These are phyloP conservation scores for Microcebus lehilahytsara DNA, from an alignment of 2,113 vertebrate species.

Conservation along the genomic window DNA sequence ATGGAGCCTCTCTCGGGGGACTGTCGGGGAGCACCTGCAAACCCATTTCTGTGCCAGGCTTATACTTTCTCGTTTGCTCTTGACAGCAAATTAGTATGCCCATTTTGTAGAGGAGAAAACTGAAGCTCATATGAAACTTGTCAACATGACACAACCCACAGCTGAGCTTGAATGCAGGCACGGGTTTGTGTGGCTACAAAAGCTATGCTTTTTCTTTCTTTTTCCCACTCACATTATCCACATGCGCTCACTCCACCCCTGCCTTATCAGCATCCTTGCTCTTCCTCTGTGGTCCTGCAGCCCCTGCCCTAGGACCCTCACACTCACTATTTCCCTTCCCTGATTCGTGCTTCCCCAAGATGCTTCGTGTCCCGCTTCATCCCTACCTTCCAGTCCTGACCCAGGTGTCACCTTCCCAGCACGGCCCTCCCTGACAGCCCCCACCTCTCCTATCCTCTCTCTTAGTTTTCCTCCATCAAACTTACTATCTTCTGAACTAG, in stretches of 20 bases:
- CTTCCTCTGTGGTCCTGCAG: rapidly evolving
- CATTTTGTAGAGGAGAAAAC: not conserved
- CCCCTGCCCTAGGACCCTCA: not conserved
- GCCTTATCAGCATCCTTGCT: not conserved
- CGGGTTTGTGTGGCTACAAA: not conserved
- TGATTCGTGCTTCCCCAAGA: not conserved
- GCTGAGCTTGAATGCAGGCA: not conserved
- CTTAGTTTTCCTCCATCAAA: not conserved
- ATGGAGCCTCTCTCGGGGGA: not conserved
- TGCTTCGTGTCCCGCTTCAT: not conserved
- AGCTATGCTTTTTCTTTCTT: not conserved
- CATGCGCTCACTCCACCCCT: not conserved
- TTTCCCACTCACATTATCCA: not conserved
- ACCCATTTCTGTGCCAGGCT: not conserved
- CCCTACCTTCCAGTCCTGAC: not conserved
- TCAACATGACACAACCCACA: not conserved
- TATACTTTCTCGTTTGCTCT: not conserved
- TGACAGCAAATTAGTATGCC: not conserved
- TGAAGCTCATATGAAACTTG: not conserved
- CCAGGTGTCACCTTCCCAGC: not conserved
- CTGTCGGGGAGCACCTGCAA: not conserved
- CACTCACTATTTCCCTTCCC: too few species aligned
- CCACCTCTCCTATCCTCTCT: not conserved
- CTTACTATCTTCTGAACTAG: not conserved
- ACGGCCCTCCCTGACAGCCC: not conserved